phyloP scores from a whole-genome alignment of 2,113 vertebrate genomes.

The Mustelus asterias region DNA sequence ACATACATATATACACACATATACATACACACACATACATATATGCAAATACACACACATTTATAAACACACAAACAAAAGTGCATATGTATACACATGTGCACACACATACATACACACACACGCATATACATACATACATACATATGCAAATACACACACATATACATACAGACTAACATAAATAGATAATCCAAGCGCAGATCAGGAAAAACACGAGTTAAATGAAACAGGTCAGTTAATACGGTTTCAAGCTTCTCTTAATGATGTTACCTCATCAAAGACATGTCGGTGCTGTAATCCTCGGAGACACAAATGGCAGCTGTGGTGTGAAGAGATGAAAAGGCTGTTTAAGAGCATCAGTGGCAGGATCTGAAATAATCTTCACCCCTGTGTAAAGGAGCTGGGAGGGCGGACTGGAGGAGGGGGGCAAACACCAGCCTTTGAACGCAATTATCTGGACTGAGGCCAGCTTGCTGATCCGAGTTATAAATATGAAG shows the following conservation, averaged over 20 bases:
- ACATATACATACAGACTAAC: not conserved
- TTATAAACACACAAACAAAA: no score
- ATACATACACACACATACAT: not conserved
- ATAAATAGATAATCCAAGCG: not conserved
- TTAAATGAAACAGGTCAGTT: not conserved
- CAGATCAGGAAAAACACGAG: conserved; percentile 12
- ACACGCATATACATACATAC: no score
- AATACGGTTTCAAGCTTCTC: conserved; percentile 10
- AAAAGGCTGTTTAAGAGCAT: conserved; percentile 17
- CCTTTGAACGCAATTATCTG: conserved; percentile 26
- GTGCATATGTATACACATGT: no score
- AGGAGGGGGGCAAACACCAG: not conserved
- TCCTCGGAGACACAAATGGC: not conserved
- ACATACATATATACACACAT: no score
- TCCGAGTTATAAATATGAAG: not conserved
- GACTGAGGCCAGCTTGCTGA: not conserved
- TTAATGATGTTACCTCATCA: conserved; percentile 35
- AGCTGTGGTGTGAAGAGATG: conserved; percentile 21
- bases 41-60: not conserved
- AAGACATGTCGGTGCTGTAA: not conserved
- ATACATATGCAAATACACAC: no score
- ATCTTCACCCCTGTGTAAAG: not conserved
- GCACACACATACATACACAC: not conserved
- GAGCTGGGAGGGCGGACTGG: not conserved
- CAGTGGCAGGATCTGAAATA: not conserved